These are phyloP conservation scores for Eilema griseolum DNA, from an alignment of 2,888 invertebrate species.

Conservation along the genomic window DNA sequence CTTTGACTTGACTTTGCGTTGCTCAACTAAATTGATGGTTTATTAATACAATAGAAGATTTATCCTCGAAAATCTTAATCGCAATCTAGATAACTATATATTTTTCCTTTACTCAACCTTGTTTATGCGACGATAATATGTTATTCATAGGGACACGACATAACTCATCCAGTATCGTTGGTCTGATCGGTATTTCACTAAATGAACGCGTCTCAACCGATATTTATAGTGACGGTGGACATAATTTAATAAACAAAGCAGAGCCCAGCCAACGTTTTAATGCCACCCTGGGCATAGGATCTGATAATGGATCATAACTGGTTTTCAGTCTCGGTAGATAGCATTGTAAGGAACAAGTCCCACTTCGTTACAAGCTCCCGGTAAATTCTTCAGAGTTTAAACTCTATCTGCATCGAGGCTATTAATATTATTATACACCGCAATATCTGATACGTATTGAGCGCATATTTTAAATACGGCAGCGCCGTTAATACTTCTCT, in stretches of 20 bases:
- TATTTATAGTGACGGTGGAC: slow-evolving; percentile 84
- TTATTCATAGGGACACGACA: slow-evolving; percentile 77
- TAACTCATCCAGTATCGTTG: slow-evolving; percentile 82
- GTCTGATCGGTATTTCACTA: slow-evolving; percentile 83
- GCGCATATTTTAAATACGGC: slow-evolving; percentile 58
- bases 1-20: slow-evolving; percentile 27
- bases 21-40: slow-evolving; percentile 3
- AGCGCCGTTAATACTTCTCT: slow-evolving; percentile 49
- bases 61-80: slow-evolving; percentile 50
- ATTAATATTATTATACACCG: slow-evolving; percentile 79
- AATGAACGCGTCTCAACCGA: slow-evolving; percentile 80
- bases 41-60: slow-evolving; percentile 29
- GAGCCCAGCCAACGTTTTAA: slow-evolving; percentile 78
- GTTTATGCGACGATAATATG: slow-evolving; percentile 69
- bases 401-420: slow-evolving; percentile 74
- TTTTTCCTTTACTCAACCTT: slow-evolving; percentile 69
- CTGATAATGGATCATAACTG: slow-evolving; percentile 85
- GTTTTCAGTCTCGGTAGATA: slow-evolving; percentile 80
- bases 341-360: slow-evolving; percentile 83
- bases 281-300: slow-evolving; percentile 83
- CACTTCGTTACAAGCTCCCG: slow-evolving; percentile 82
- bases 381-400: slow-evolving; percentile 73
- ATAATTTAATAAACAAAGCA: slow-evolving; percentile 88
- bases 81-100: slow-evolving; percentile 67
- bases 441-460: slow-evolving; percentile 75